phyloP scores from a whole-genome alignment of 2,113 vertebrate genomes.

The Puma concolor region DNA sequence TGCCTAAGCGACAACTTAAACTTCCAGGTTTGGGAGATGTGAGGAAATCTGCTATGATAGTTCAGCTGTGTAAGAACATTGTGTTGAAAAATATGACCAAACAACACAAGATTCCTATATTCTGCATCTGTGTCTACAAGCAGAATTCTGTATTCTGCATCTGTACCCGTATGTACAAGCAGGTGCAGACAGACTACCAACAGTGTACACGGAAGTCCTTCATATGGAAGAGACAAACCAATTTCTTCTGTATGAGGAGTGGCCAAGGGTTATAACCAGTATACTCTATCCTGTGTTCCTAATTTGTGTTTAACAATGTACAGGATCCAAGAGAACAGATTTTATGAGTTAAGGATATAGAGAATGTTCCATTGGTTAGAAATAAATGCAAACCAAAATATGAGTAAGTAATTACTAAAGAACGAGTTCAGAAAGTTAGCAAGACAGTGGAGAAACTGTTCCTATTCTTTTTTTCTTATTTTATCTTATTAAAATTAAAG shows the following conservation, averaged over 20 bases:
- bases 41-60: neutral
- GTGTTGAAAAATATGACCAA: neutral
- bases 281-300: neutral
- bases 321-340: neutral
- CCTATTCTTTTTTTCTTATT: too few relatives aligned
- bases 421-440: neutral
- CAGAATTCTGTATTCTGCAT: too few relatives aligned
- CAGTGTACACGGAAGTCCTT: neutral
- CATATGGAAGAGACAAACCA: neutral
- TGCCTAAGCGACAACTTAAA: neutral
- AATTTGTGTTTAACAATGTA: neutral
- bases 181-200: neutral
- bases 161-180: neutral
- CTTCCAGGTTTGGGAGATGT: neutral
- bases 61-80: neutral
- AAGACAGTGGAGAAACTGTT: neutral
- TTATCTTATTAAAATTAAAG: too few relatives aligned
- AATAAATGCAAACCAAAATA: neutral
- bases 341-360: neutral
- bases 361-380: neutral
- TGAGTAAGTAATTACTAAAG: neutral
- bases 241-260: neutral
- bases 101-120: neutral
- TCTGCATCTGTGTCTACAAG: neutral
- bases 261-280: neutral